Evolutionary conservation across 2,113 vertebrate species (phyloP), one percentile per base, ranked within the genome.

Genomic region (Silurus meridionalis): DNA sequence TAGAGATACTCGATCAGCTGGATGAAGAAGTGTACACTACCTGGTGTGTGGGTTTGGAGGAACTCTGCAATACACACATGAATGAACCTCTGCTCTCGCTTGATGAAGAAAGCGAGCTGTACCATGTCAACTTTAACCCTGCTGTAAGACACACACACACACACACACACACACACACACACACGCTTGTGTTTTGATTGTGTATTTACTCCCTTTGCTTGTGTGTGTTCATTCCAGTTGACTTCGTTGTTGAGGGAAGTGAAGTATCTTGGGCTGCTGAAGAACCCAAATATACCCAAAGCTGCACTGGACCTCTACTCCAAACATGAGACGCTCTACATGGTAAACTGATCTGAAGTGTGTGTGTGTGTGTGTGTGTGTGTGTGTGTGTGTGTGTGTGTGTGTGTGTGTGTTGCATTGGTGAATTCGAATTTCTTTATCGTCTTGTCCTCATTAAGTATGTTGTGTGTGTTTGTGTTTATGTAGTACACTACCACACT

Each of bases 181-280:
- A 69, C 8, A 64, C 50, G 14, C 10, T 37, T 75, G 55, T 57
- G 23, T 66, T 23, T 48, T 15, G 25, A 9, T 46, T 21, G 60
- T 60, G 60, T 80, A 10, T 78, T 0, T 6, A 52, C 50, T 53
- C 21, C 2, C 7, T 17, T 57, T 80, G 28, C 77, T 50, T 83
- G 50, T 85, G 48, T 82, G 14, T 77, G 50, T 50, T 17, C 60
- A 10, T 88, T 86, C 89, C 88, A 95, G 94, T 53, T 97, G 90
- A 95, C 93, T 80, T 93, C 93, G 46, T 60, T 96, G 87, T 91
- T 95, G 3, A 88, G 93, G 75, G 93, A 95, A 84, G 91, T 94
- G 66, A 95, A 95, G 88, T 96, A 95, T 90, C 92, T 95, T 81
- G 85, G 92, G 83, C 91, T 95, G 90, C 87, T 94, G 90, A 96